Evolutionary conservation across 2,888 invertebrate genomes (phyloP).

Genomic region (Sturmia bella): DNA sequence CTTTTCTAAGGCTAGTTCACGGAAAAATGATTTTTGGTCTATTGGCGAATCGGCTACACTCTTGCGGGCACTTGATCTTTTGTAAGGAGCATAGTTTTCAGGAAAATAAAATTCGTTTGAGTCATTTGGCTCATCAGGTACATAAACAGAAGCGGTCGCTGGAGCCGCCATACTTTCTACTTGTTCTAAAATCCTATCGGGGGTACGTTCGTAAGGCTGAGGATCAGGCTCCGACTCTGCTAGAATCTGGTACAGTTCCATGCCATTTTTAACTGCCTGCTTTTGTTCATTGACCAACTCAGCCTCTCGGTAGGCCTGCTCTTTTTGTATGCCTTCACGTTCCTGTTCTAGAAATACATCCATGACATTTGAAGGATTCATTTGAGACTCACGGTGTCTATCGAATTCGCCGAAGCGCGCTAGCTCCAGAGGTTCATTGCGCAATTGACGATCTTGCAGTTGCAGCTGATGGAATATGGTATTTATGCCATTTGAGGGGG

Average conservation of each 20-base stretch:
- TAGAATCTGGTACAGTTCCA: constrained; percentile 79
- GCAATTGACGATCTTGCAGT: constrained; percentile 76
- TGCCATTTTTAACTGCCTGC: constrained; percentile 76
- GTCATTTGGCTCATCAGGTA: constrained; percentile 74
- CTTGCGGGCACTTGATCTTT: constrained; percentile 72
- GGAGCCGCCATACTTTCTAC: constrained; percentile 70
- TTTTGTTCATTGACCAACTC: constrained; percentile 75
- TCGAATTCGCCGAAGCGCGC: constrained; percentile 76
- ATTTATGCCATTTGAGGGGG: constrained; percentile 71
- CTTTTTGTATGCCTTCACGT: constrained; percentile 74
- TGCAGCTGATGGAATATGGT: constrained; percentile 75
- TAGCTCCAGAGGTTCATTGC: constrained; percentile 77
- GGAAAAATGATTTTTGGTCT: constrained; percentile 74
- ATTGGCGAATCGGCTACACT: constrained; percentile 8
- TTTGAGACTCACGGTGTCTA: constrained; percentile 71
- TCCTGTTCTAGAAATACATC: constrained; percentile 76
- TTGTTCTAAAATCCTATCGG: constrained; percentile 61
- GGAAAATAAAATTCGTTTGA: constrained; percentile 78
- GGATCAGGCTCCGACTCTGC: constrained; percentile 80
- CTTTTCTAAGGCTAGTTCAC: constrained; percentile 76
- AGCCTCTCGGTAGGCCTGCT: constrained; percentile 72
- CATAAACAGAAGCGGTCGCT: constrained; percentile 69
- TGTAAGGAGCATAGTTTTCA: constrained; percentile 75
- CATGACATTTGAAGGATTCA: constrained; percentile 75
- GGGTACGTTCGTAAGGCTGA: constrained; percentile 77